A percentile compares a stretch with the other conserved stretches of the same genome.
Evolutionary conservation across 2,797 vertebrate genomes (phyloP).

Genomic region (Crenichthys baileyi): DNA sequence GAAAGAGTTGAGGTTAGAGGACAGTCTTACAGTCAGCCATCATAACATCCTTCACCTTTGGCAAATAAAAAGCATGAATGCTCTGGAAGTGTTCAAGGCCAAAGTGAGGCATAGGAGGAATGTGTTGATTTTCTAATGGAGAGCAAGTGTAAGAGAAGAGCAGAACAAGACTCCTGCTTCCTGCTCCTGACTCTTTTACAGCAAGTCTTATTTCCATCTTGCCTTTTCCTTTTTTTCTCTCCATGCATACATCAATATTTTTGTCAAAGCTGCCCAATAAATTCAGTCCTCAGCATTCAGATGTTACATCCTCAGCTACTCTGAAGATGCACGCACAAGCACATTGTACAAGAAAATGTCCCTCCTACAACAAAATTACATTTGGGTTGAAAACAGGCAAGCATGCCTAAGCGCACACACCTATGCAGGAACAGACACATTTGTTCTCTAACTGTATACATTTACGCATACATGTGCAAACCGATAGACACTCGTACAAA

Average conservation of each 20-base stretch:
- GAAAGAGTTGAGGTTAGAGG: conserved; percentile 44
- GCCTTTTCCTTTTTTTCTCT: conserved; percentile 21
- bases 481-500: conserved; percentile 62
- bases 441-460: conserved; percentile 18
- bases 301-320: conserved; percentile 58
- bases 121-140: conserved; percentile 72
- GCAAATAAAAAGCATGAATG: conserved; percentile 58
- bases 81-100: conserved; percentile 68
- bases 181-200: conserved; percentile 34
- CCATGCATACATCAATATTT: conserved; percentile 57
- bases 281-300: conserved; percentile 59
- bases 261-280: conserved; percentile 49
- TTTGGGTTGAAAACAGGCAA: conserved; percentile 46
- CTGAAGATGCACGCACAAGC: conserved; percentile 83
- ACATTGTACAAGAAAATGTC: conserved; percentile 87
- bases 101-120: conserved; percentile 59
- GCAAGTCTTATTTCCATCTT: conserved; percentile 13
- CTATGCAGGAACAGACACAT: conserved; percentile 11
- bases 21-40: conserved; percentile 42
- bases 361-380: conserved; percentile 87
- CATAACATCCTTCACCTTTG: conserved; percentile 60
- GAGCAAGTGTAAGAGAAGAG: conserved; percentile 49
- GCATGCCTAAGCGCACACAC: conserved; percentile 20
- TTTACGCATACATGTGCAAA: conserved; percentile 41
- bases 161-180: conserved; percentile 41